Conservation (phyloP, 2,113 vertebrate species). For the Lonchura striata region DNA sequence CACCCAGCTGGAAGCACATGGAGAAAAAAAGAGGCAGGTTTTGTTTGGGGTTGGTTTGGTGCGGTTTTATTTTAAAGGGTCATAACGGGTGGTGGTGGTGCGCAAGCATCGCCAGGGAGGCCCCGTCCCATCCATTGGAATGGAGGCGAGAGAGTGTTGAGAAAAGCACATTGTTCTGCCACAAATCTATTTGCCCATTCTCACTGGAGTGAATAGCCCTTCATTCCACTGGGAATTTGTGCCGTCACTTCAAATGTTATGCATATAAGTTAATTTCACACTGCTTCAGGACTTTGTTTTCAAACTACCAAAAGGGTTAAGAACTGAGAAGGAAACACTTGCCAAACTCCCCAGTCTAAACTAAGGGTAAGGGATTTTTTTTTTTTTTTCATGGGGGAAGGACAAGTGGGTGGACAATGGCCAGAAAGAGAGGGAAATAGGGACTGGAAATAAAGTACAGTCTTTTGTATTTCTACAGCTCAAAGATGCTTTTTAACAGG, state of each 20-base stretch:
- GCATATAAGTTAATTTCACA: constrained; percentile 64
- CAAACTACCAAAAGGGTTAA: constrained; percentile 43
- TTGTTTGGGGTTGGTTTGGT: not conserved
- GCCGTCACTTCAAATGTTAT: constrained; percentile 53
- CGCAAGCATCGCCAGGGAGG: not conserved
- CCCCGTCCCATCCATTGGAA: not conserved
- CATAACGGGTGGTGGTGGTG: not conserved
- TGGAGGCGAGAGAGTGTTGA: not conserved
- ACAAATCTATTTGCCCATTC: constrained; percentile 43
- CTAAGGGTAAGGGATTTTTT: not conserved
- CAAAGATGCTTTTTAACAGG: constrained; percentile 5
- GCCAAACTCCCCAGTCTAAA: not conserved
- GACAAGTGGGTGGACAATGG: not conserved
- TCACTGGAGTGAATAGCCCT: constrained; percentile 58
- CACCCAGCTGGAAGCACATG: not conserved
- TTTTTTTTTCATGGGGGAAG: not conserved
- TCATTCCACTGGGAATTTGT: constrained; percentile 32
- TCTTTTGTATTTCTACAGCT: not conserved
- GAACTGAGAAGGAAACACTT: not conserved
- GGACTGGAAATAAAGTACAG: not conserved
- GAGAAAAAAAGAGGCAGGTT: not conserved
- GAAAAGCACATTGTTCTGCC: constrained; percentile 51
- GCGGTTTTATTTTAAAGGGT: constrained; percentile 38
- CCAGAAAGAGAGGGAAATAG: not conserved
- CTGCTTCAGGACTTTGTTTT: constrained; percentile 37